phyloP scores from a whole-genome alignment of 2,797 vertebrate species.

The Hapalemur alaotrensis region DNA sequence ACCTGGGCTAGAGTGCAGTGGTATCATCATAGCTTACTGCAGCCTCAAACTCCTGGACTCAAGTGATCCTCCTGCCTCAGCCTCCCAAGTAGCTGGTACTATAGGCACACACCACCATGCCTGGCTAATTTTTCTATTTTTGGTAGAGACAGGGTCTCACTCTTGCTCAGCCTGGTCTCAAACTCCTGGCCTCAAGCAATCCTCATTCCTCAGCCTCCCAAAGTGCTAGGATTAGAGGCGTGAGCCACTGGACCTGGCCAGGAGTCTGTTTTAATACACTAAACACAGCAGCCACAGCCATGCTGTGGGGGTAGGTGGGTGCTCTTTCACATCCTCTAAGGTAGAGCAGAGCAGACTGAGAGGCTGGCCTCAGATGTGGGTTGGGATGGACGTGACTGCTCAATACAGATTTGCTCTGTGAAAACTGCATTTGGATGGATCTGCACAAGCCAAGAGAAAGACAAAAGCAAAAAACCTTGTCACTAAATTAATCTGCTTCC shows the following conservation, averaged over 20 bases:
- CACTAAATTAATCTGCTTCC: neutral
- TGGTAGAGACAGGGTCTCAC: neutral
- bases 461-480: neutral
- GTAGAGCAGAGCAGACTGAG: no score
- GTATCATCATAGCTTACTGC: neutral
- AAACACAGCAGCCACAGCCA: neutral
- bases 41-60: neutral
- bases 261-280: neutral
- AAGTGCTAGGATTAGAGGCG: neutral
- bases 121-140: neutral
- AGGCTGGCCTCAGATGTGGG: neutral
- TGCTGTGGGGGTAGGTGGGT: fast-evolving
- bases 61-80: neutral
- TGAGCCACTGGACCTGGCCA: neutral
- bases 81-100: neutral
- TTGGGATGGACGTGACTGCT: neutral
- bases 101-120: neutral
- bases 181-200: neutral
- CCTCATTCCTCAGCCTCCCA: neutral
- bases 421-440: neutral
- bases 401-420: neutral
- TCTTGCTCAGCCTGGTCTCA: neutral
- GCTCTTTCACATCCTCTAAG: neutral
- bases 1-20: neutral
- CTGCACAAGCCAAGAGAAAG: neutral